Percentiles rank a stretch among this genome's conserved stretches.
Conservation (phyloP, 2,888 invertebrate species). For the Pilophorus perplexus region DNA sequence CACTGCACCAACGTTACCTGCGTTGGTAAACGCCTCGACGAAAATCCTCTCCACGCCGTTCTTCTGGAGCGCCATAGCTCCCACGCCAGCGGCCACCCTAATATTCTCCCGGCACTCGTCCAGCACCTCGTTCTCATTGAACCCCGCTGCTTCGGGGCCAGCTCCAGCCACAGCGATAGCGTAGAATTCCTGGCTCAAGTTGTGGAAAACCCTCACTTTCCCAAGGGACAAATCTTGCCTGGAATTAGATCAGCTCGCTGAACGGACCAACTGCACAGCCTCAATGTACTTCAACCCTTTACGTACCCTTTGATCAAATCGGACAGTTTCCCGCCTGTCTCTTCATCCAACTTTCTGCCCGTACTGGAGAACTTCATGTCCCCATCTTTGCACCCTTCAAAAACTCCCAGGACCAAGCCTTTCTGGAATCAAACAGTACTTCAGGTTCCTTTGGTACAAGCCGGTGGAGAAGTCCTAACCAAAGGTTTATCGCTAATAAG, state of each 20-base stretch:
- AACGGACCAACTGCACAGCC: too few species aligned
- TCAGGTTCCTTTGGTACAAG: too few species aligned
- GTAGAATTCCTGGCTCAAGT: conserved; percentile 42
- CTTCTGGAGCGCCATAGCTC: conserved; percentile 44
- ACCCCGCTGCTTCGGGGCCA: conserved; percentile 43
- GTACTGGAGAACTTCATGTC: conserved; percentile 41
- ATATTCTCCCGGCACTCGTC: conserved; percentile 47
- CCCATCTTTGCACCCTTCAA: conserved; percentile 43
- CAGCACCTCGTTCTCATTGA: conserved; percentile 44
- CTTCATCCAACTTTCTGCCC: conserved; percentile 43
- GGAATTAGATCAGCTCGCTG: neutral
- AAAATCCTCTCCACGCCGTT: conserved; percentile 55
- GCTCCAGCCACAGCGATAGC: conserved; percentile 43
- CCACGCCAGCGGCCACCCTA: conserved; percentile 42
- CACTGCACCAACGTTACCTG: too few species aligned
- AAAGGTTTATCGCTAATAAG: neutral
- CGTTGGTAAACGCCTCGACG: conserved; percentile 49
- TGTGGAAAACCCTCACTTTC: conserved; percentile 41
- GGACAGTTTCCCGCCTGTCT: conserved; percentile 38
- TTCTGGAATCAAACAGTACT: conserved; percentile 36
- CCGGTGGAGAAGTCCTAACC: neutral
- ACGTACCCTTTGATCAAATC: conserved; percentile 44
- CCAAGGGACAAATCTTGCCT: conserved; percentile 37
- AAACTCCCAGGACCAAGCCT: conserved; percentile 46
- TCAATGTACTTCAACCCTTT: too few species aligned